phyloP scores from a whole-genome alignment of 2,888 invertebrate genomes.

The Rhodophaea formosa region DNA sequence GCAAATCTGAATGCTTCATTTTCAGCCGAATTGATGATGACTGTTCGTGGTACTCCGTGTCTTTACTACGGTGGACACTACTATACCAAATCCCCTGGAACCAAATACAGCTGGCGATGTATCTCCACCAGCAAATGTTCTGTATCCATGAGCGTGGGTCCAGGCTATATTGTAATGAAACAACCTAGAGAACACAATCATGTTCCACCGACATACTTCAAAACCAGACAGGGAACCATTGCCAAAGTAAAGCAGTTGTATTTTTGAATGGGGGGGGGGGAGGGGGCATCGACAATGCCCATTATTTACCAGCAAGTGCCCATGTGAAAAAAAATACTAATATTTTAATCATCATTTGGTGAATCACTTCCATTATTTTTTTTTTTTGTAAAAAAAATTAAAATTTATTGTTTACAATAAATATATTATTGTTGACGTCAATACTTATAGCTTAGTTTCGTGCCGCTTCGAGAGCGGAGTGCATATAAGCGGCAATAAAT shows the following conservation, averaged over 20 bases:
- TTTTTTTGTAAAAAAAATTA: too few relatives aligned
- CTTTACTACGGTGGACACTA: constrained; percentile 54
- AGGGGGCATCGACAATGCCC: too few relatives aligned
- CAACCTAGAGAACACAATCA: constrained; percentile 48
- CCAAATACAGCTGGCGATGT: constrained; percentile 53
- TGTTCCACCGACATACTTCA: constrained; percentile 37
- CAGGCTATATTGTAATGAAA: constrained; percentile 41
- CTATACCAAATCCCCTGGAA: constrained; percentile 49
- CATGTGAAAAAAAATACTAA: too few relatives aligned
- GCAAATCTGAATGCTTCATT: constrained; percentile 13
- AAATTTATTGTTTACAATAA: too few relatives aligned
- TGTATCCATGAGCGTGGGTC: constrained; percentile 39
- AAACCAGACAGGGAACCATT: constrained; percentile 38
- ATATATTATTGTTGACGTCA: too few relatives aligned
- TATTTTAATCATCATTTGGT: too few relatives aligned
- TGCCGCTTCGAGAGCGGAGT: too few relatives aligned
- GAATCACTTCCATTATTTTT: too few relatives aligned
- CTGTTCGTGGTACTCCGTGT: constrained; percentile 45
- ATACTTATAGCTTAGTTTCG: too few relatives aligned
- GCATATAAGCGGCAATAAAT: too few relatives aligned
- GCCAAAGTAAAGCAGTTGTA: not conserved
- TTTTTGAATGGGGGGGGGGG: not conserved
- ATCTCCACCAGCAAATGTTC: constrained; percentile 52
- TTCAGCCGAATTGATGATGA: constrained; percentile 46
- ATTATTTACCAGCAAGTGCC: too few relatives aligned